phyloP scores from a whole-genome alignment of 2,113 vertebrate species.

The Poeciliopsis prolifica region DNA sequence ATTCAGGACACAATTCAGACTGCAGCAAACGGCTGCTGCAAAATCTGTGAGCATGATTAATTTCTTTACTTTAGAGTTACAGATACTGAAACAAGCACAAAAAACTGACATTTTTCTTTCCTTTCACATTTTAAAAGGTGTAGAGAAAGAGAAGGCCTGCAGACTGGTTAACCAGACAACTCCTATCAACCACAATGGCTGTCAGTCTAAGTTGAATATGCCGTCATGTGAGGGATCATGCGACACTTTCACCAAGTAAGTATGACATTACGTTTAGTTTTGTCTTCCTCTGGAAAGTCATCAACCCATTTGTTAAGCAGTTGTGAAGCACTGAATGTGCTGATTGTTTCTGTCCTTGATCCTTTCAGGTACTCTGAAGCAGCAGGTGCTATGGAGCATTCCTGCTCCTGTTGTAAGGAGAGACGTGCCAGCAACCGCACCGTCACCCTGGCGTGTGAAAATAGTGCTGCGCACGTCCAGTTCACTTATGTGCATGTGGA shows the following conservation, averaged over 20 bases:
- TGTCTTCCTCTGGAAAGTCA: background rate
- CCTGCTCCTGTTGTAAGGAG: constrained; percentile 89
- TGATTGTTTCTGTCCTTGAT: background rate
- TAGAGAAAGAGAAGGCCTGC: constrained; percentile 72
- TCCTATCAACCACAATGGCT: constrained; percentile 66
- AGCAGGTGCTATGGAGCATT: constrained; percentile 77
- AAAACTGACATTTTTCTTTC: background rate
- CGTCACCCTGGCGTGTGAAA: constrained; percentile 76
- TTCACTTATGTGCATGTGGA: constrained; percentile 85
- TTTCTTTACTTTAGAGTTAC: background rate
- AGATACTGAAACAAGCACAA: background rate
- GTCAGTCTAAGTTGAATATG: constrained; percentile 71
- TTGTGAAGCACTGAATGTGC: background rate
- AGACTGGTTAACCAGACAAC: constrained; percentile 45
- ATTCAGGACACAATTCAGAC: constrained; percentile 83
- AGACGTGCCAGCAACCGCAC: constrained; percentile 58
- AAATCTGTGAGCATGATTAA: constrained; percentile 86
- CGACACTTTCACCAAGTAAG: constrained; percentile 85
- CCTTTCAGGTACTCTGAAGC: constrained; percentile 82
- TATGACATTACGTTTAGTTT: background rate
- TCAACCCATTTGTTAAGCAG: background rate
- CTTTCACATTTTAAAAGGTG: constrained; percentile 61
- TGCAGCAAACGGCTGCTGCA: constrained; percentile 87
- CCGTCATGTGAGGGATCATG: constrained; percentile 89
- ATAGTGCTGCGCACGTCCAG: constrained; percentile 51